Evolutionary conservation across 2,888 invertebrate species (phyloP).

Genomic region (Athalia circularis): DNA sequence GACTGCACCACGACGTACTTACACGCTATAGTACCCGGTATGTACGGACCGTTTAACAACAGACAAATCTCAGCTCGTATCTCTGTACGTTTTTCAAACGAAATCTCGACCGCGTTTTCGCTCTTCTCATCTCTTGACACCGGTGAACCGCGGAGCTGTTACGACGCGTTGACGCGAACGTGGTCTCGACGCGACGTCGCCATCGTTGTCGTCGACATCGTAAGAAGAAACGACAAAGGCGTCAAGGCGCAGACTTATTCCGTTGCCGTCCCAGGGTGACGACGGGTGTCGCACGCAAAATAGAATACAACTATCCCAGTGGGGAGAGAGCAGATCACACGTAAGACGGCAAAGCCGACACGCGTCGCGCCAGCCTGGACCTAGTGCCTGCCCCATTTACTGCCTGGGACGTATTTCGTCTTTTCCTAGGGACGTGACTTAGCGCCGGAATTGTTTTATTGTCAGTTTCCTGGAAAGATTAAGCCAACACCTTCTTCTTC

Average conservation of each 20-base stretch:
- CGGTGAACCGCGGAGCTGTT: conserved; percentile 28
- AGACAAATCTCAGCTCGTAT: conserved; percentile 20
- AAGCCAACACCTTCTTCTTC: conserved; percentile 33
- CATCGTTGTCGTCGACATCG: conserved; percentile 1
- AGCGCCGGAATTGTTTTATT: conserved; percentile 41
- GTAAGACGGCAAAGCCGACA: conserved; percentile 41
- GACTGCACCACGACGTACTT: not conserved
- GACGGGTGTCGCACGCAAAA: conserved; percentile 42
- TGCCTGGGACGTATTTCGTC: conserved; percentile 42
- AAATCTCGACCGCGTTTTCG: conserved; percentile 10
- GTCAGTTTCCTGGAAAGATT: conserved; percentile 42
- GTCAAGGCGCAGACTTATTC: conserved; percentile 42
- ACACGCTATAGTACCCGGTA: not conserved
- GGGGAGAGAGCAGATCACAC: conserved; percentile 33
- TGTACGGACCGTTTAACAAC: conserved; percentile 24
- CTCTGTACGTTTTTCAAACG: conserved; percentile 19
- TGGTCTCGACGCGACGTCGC: conserved; percentile 24
- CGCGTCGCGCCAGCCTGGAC: conserved; percentile 43
- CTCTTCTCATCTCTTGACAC: conserved; percentile 26
- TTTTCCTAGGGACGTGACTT: conserved; percentile 37
- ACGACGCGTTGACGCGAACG: not conserved
- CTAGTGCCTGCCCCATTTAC: conserved; percentile 40
- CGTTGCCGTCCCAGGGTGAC: conserved; percentile 32
- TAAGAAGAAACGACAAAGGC: conserved; percentile 40
- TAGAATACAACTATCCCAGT: conserved; percentile 33